phyloP scores from a whole-genome alignment of 2,113 vertebrate species.

The Hippopotamus amphibius region DNA sequence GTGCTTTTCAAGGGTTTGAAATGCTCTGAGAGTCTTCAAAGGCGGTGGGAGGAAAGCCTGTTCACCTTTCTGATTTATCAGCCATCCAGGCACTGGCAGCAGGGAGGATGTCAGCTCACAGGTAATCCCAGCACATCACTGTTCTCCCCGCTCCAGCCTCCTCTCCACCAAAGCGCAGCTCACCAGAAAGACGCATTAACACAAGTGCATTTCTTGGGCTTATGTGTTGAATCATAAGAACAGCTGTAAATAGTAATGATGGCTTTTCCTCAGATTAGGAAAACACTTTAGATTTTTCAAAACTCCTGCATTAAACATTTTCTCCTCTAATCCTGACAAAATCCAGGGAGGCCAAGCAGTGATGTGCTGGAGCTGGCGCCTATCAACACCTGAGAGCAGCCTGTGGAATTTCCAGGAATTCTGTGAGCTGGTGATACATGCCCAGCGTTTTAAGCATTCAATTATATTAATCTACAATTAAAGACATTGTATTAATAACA shows the following conservation, averaged over 20 bases:
- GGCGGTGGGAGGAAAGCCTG: not conserved
- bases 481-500: not conserved
- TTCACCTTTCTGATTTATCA: not conserved
- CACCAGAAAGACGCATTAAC: accelerated
- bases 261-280: not conserved
- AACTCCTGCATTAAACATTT: not conserved
- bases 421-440: not conserved
- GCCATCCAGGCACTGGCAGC: not conserved
- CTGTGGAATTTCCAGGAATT: accelerated
- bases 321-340: not conserved
- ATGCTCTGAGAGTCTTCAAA: not conserved
- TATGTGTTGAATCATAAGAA: accelerated
- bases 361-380: accelerated
- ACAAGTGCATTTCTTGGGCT: not conserved
- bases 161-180: accelerated
- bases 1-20: slow-evolving; percentile 42
- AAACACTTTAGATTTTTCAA: not conserved
- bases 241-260: not conserved
- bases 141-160: accelerated
- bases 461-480: too few species aligned
- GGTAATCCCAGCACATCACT: accelerated
- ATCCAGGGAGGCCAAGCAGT: not conserved
- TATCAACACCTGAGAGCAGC: accelerated
- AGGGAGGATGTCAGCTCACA: not conserved
- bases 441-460: too few species aligned